Conservation (phyloP, 2,888 invertebrate genomes). For the Drosophila greeni region DNA sequence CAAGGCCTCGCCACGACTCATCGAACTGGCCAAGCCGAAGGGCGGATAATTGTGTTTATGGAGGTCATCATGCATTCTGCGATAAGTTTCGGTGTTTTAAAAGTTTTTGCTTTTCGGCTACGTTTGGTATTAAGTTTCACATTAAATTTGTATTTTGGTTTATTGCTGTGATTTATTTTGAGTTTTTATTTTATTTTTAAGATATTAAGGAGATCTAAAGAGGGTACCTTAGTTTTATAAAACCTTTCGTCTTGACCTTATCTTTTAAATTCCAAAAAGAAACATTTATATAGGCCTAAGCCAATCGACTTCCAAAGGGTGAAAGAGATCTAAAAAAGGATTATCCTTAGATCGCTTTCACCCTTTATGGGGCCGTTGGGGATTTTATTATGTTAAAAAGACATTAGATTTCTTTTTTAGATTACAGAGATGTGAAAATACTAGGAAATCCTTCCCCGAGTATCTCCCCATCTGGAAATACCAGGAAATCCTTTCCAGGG, state of each 20-base stretch:
- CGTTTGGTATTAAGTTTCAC: slow-evolving; percentile 11
- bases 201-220: too few species aligned
- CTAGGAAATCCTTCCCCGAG: neutral
- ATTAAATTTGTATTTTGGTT: slow-evolving; percentile 29
- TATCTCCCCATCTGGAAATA: neutral
- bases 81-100: slow-evolving; percentile 10
- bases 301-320: neutral
- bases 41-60: slow-evolving; percentile 30
- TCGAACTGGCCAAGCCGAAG: slow-evolving; percentile 80
- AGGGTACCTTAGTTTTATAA: too few species aligned
- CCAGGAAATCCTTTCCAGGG: neutral
- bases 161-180: neutral
- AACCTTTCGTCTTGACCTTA: neutral
- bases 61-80: neutral
- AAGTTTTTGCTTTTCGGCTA: slow-evolving; percentile 10
- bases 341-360: neutral
- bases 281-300: neutral
- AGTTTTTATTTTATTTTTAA: too few species aligned
- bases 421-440: neutral
- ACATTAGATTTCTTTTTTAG: neutral
- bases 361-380: neutral
- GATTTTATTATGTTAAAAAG: neutral
- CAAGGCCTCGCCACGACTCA: slow-evolving; percentile 79
- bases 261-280: neutral
- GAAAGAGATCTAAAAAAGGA: neutral